These are phyloP conservation scores for Adrianichthys oophorus DNA, from an alignment of 2,797 vertebrate species.

Conservation along the genomic window DNA sequence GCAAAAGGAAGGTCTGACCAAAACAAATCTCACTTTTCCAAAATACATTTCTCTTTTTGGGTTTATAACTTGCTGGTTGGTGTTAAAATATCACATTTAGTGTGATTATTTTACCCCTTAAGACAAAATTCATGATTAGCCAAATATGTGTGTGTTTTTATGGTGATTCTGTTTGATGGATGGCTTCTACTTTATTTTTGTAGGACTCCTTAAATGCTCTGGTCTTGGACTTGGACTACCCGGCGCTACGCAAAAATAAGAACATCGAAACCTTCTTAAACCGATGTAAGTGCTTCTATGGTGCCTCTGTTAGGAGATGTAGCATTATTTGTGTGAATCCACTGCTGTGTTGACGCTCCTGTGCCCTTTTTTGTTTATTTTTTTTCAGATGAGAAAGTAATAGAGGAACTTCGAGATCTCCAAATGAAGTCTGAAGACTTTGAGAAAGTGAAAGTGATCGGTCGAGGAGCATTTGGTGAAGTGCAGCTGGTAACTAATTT, in stretches of 20 bases:
- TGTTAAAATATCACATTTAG: not conserved
- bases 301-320: not conserved
- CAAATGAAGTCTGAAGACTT: slow-evolving; percentile 99
- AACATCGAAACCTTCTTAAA: slow-evolving; percentile 98
- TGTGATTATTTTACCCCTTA: no score
- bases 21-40: not conserved
- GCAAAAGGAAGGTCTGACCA: no score
- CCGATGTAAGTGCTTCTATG: slow-evolving; percentile 87
- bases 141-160: not conserved
- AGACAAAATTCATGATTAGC: not conserved
- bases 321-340: no score
- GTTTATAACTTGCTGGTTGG: not conserved
- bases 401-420: slow-evolving; percentile 86
- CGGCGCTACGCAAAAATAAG: slow-evolving; percentile 97
- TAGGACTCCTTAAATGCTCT: slow-evolving; percentile 96
- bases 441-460: slow-evolving; percentile 98
- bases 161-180: slow-evolving; percentile 2
- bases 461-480: slow-evolving; percentile 97
- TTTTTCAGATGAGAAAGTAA: slow-evolving; percentile 89
- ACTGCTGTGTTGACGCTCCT: no score
- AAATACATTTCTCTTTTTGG: no score
- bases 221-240: slow-evolving; percentile 96
- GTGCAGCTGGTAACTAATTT: slow-evolving; percentile 86
- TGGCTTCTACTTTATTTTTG: slow-evolving; percentile 35
- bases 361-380: not conserved